Conservation (phyloP, 2,797 vertebrate genomes). For the Kryptopterus vitreolus region DNA sequence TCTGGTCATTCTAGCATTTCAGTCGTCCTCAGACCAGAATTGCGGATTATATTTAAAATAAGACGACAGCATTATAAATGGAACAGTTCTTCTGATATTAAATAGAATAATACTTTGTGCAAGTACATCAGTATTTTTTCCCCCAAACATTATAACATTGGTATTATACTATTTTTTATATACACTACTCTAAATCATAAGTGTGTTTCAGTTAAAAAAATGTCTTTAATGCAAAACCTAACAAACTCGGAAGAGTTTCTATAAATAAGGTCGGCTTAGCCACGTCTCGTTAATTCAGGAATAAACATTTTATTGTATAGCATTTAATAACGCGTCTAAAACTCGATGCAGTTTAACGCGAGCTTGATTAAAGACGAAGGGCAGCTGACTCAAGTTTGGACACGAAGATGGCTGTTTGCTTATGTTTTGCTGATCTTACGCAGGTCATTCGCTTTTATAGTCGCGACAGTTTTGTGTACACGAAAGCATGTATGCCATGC, state of each 20-base stretch:
- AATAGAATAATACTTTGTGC: no score
- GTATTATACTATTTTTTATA: background rate
- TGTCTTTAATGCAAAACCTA: background rate
- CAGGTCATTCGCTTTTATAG: constrained; percentile 21
- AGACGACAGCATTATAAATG: no score
- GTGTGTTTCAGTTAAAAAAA: background rate
- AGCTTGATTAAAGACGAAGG: background rate
- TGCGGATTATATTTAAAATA: no score
- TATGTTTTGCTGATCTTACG: constrained; percentile 19
- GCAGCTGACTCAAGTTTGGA: background rate
- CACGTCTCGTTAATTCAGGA: background rate
- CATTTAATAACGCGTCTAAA: background rate
- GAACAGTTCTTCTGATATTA: no score
- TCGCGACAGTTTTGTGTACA: constrained; percentile 16
- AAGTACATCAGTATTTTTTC: no score
- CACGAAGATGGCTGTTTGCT: background rate
- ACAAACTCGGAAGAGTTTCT: background rate
- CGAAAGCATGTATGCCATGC: constrained; percentile 7
- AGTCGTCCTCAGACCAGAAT: no score
- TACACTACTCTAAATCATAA: background rate
- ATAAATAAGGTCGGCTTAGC: background rate
- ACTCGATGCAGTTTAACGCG: background rate
- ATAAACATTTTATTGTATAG: no score
- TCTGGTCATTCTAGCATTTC: no score
- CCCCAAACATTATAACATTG: background rate